phyloP scores from a whole-genome alignment of 2,113 vertebrate genomes.

The Proteles cristata region DNA sequence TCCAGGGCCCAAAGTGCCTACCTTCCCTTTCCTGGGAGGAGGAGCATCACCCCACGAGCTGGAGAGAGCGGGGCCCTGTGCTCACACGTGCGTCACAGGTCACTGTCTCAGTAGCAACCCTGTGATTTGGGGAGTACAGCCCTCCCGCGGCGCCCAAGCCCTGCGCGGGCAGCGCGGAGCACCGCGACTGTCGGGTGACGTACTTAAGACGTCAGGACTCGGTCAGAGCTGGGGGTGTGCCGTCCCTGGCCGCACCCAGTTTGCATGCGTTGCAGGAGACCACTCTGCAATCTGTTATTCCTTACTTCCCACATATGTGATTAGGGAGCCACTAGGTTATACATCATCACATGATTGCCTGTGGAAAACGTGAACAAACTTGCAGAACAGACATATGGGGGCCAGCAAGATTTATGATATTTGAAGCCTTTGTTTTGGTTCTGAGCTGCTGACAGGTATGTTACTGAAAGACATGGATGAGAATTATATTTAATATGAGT shows the following conservation, averaged over 20 bases:
- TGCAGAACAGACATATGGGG: not conserved
- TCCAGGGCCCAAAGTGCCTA: rapidly evolving
- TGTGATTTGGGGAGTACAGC: rapidly evolving
- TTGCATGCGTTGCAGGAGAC: not conserved
- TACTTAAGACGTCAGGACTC: not conserved
- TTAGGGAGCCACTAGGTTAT: not conserved
- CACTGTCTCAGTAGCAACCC: not conserved
- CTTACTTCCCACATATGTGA: not conserved
- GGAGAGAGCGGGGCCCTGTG: not conserved
- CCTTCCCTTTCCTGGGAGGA: not conserved
- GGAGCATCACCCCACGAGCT: rapidly evolving
- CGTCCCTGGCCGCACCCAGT: not conserved
- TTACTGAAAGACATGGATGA: not conserved
- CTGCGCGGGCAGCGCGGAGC: rapidly evolving
- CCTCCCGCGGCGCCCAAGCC: rapidly evolving
- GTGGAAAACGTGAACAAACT: not conserved
- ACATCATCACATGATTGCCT: not conserved
- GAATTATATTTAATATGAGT: not conserved
- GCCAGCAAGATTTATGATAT: not conserved
- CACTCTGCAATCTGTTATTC: not conserved
- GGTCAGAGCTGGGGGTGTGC: not conserved
- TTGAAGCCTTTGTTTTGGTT: not conserved
- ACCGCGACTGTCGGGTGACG: not conserved
- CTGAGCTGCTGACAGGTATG: not conserved
- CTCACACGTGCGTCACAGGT: not conserved